phyloP scores from a whole-genome alignment of 1,140 invertebrate genomes.

The Bilobella aurantiaca region DNA sequence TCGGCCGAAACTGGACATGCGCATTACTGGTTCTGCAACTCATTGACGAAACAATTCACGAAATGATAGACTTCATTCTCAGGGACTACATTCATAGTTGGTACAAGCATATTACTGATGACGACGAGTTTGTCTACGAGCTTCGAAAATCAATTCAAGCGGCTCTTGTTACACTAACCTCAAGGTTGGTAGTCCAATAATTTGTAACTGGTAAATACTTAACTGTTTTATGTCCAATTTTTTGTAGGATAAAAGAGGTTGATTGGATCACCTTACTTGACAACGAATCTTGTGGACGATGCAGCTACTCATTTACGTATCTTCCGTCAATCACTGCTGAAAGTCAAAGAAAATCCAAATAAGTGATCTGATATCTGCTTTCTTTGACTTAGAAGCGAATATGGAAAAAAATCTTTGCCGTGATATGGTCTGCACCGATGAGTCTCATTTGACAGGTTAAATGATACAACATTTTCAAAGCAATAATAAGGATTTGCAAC shows the following conservation, averaged over 20 bases:
- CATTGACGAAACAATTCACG: constrained; percentile 60
- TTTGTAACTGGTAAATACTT: not conserved
- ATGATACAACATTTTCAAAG: not conserved
- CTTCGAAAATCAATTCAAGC: constrained; percentile 46
- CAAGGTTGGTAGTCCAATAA: constrained; percentile 39
- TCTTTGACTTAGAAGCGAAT: constrained; percentile 77
- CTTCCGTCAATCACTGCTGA: constrained; percentile 59
- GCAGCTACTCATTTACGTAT: constrained; percentile 75
- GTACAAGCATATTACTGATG: constrained; percentile 51
- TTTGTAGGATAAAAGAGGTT: constrained; percentile 64
- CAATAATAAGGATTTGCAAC: no score
- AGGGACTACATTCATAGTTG: constrained; percentile 69
- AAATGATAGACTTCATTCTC: constrained; percentile 61
- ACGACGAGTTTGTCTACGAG: constrained; percentile 47
- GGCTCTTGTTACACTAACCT: constrained; percentile 46
- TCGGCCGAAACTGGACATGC: constrained; percentile 39
- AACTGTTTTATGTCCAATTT: not conserved
- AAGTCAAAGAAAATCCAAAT: constrained; percentile 46
- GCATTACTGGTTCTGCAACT: constrained; percentile 55
- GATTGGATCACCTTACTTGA: constrained; percentile 81
- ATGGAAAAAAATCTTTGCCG: constrained; percentile 65
- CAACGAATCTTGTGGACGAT: constrained; percentile 77
- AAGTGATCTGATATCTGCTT: constrained; percentile 58
- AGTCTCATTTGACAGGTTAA: constrained; percentile 44
- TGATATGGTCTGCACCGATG: constrained; percentile 44